Base-by-base conservation (phyloP, 2,888 invertebrate species). In the Sceliomorpha sp. region DNA sequence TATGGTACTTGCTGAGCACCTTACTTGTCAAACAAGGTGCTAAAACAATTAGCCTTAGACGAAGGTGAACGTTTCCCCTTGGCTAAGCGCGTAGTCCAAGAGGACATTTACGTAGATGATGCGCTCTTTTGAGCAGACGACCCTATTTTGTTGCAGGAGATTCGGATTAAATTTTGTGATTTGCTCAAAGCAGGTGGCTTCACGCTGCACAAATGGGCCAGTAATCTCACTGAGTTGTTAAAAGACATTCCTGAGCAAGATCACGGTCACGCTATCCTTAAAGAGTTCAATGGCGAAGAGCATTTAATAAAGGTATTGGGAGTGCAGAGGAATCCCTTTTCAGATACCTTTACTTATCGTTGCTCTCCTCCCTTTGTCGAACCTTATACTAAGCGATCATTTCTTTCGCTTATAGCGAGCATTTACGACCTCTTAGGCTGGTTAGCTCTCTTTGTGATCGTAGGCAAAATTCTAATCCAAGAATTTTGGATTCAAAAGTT, bases 151-250 rank as follows among this genome's bases (percentile, higher is more conserved):
- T 36, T 14, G 7, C 13, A 13, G 12, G 10, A 36, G 8, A 15
- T 36, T 14, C 8, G n/a, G 37, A 36, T 36, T 12, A 13, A 36
- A 6, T 13, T 36, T 10, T 13, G 5, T 13, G 44, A 44, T n/a
- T n/a, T n/a, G n/a, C n/a, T n/a, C 27, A 27, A 15, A 36, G 37
- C 8, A 5, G 13, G 17, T 20, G 4, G 14, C 15, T 45, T 45
- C 15, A 45, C 29, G 0, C 15, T 45, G 0, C 45, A 9, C 14
- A 45, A 45, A n/a, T 45, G 45, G 45, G 45, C 31, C 45, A 31
- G 31, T 9, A 45, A 45, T n/a, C 7, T 17, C 1, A 15, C 45
- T 14, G 3, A 7, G 1, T n/a, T 45, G 0, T 1, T 45, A 7
- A 6, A 12, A 9, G 45, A 45, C n/a, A 45, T 45, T 17, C 29